These are phyloP conservation scores for Hirundo rustica DNA, from an alignment of 2,797 vertebrate species.

Conservation along the genomic window DNA sequence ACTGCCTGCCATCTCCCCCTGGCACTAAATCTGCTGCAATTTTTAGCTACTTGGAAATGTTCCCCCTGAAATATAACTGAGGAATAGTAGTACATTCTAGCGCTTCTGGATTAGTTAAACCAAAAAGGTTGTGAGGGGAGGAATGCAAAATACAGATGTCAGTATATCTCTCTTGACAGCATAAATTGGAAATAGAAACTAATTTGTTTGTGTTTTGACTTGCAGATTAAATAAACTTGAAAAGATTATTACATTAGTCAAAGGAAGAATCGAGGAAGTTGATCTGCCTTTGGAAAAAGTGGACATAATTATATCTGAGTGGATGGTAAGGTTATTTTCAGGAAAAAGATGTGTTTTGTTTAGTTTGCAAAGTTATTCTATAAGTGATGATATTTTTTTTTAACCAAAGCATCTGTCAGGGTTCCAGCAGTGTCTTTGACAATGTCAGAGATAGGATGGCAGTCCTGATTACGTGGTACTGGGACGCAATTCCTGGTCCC, in stretches of 20 bases:
- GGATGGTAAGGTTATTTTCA: conserved; percentile 88
- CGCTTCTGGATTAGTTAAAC: not conserved
- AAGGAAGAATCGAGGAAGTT: conserved; percentile 95
- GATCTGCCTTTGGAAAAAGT: conserved; percentile 90
- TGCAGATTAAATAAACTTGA: conserved; percentile 90
- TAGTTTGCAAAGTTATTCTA: not conserved
- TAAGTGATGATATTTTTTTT: not conserved
- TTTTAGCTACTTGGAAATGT: not conserved
- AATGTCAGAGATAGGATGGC: not conserved
- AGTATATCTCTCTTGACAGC: not conserved
- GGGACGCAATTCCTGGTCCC: not conserved
- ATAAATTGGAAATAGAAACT: not conserved
- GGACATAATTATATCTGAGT: conserved; percentile 95
- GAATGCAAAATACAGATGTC: not conserved
- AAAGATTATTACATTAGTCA: conserved; percentile 85
- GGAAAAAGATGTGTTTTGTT: not conserved
- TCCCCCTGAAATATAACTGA: not conserved
- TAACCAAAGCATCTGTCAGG: not conserved
- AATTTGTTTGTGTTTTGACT: conserved; percentile 36
- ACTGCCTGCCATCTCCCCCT: not conserved
- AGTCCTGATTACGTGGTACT: not conserved
- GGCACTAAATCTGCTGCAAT: not conserved
- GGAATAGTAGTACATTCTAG: not conserved
- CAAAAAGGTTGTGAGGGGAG: not conserved
- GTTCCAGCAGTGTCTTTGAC: not conserved